Conservation (phyloP, 2,888 invertebrate species). For the Watsonalla cultraria region DNA sequence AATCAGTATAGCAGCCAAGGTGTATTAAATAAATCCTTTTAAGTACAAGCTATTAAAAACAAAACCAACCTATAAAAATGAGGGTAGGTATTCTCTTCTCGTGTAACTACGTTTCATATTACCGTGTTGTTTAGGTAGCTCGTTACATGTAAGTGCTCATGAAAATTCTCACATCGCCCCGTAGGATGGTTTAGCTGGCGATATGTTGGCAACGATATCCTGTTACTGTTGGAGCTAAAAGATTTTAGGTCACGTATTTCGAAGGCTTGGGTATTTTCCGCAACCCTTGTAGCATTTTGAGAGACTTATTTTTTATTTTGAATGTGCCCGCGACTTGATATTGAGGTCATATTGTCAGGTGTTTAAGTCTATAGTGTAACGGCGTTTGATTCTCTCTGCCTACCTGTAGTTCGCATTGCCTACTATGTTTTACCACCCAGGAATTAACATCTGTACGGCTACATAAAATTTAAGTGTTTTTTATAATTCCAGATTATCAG, state of each 20-base stretch:
- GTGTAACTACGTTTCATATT: conserved; percentile 28
- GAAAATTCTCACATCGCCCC: conserved; percentile 37
- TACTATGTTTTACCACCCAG: no score
- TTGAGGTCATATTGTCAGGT: no score
- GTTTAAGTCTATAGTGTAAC: no score
- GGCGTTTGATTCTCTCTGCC: no score
- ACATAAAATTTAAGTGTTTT: no score
- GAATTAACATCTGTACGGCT: no score
- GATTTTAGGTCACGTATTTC: not conserved
- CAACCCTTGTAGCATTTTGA: not conserved
- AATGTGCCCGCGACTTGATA: no score
- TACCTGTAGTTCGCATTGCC: no score
- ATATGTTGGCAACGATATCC: conserved; percentile 31
- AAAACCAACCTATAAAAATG: not conserved
- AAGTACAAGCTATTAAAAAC: not conserved
- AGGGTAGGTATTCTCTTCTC: conserved; percentile 4
- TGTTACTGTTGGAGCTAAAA: conserved; percentile 18
- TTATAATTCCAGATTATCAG: no score
- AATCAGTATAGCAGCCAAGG: no score
- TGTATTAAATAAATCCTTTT: not conserved
- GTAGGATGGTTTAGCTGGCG: conserved; percentile 34
- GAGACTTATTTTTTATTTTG: not conserved
- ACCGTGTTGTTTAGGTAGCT: conserved; percentile 38
- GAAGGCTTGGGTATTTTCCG: not conserved
- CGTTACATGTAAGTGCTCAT: conserved; percentile 43